A percentile compares a stretch with the other conserved stretches of the same genome.
Evolutionary conservation across 1,140 invertebrate species (phyloP).

Genomic region (Drosophila nikananu): DNA sequence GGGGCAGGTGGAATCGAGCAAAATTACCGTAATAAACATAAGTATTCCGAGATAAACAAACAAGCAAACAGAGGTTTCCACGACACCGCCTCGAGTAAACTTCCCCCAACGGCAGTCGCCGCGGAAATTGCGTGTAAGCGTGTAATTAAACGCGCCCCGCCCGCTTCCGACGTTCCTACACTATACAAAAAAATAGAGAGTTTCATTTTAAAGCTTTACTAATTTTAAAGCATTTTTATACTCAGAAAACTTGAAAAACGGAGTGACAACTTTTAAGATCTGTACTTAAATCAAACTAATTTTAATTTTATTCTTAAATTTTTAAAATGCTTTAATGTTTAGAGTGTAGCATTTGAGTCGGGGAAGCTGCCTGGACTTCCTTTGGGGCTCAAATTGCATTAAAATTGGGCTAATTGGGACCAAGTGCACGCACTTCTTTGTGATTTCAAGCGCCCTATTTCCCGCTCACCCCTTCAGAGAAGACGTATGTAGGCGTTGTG

Average conservation of each 20-base stretch:
- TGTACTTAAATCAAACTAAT: background rate
- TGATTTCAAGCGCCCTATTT: constrained; percentile 24
- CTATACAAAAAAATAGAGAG: background rate
- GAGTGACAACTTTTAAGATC: background rate
- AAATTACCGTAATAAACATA: constrained; percentile 38
- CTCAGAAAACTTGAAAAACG: too few relatives aligned
- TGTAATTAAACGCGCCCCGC: constrained; percentile 63
- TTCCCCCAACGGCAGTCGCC: constrained; percentile 18
- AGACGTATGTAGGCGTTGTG: background rate
- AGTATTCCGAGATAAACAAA: constrained; percentile 44
- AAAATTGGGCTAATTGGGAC: constrained; percentile 71
- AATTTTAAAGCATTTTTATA: background rate
- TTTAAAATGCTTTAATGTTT: background rate
- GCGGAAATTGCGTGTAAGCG: constrained; percentile 71
- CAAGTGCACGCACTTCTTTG: constrained; percentile 32
- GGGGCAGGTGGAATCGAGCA: constrained; percentile 16
- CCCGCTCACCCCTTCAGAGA: background rate
- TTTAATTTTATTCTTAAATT: background rate
- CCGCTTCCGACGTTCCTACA: constrained; percentile 2
- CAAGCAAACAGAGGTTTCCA: constrained; percentile 34
- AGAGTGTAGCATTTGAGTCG: background rate
- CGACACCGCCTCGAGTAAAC: constrained; percentile 32
- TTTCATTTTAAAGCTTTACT: background rate
- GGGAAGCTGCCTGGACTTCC: constrained; percentile 1
- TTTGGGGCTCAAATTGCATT: constrained; percentile 57